Base-by-base conservation (phyloP, 2,113 vertebrate genomes). In the Nothobranchius kuhntae region DNA sequence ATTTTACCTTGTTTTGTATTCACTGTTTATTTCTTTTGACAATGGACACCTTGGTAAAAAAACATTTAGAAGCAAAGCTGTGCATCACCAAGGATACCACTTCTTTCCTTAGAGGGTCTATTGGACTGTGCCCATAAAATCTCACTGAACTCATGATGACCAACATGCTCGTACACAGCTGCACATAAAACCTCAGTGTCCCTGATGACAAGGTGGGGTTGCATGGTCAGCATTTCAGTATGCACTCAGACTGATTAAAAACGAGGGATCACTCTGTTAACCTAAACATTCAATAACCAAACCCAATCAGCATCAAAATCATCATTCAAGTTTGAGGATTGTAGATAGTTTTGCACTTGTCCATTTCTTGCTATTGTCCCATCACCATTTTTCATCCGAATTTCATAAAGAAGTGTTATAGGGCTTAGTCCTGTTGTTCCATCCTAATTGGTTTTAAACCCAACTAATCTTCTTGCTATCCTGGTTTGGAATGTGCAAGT, bases 231-330 rank as follows among this genome's bases (percentile, higher is more conserved):
- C 86, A 85, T 88, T 89, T 83, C 40, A 82, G 63, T 58, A 35
- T 84, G 87, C 83, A 89, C 88, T 90, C 73, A 86, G 45, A 82
- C 88, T 89, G 87, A 89, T 87, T 88, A 89, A 86, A 90, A 86
- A 48, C 58, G 76, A 78, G 80, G 73, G 82, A 89, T 83, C 65
- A 55, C 75, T 79, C 50, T 83, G 79, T 86, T 70, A 71, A 72
- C 66, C 61, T 13, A 52, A 58, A 77, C 56, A 59, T 45, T 69
- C 68, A 45, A 51, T 56, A 46, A 42, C 64, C 56, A 17, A 62
- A 73, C 54, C 36, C 21, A 15, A 47, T 48, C 51, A 30, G 38
- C 44, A 70, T 70, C 60, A 11, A 80, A 81, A 57, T 62, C 52
- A 77, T 74, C 73, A 86, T 87, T 68, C 80, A 74, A 72, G 57